Conservation (phyloP, 2,888 invertebrate genomes). For the Calephelis perditalis region DNA sequence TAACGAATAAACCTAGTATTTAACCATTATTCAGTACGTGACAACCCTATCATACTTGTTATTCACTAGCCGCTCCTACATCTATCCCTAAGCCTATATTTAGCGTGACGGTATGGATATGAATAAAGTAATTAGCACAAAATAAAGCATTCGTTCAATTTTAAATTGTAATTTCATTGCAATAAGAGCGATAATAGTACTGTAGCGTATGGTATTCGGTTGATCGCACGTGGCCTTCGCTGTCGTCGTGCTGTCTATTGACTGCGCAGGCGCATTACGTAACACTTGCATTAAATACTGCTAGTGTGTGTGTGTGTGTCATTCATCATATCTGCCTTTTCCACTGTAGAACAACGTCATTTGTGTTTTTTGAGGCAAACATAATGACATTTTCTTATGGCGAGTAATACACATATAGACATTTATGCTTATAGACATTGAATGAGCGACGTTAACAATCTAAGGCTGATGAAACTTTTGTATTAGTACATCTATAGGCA, state of each 20-base stretch:
- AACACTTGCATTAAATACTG: conserved; percentile 16
- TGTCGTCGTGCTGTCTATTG: conserved; percentile 32
- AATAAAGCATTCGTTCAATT: neutral
- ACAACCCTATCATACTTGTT: too few species aligned
- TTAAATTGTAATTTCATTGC: neutral
- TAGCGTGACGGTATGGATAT: neutral
- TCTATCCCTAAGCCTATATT: too few species aligned
- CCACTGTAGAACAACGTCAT: conserved; percentile 6
- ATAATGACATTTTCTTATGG: too few species aligned
- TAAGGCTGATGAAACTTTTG: too few species aligned
- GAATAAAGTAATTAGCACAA: conserved; percentile 11
- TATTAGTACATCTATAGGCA: too few species aligned
- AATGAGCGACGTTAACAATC: too few species aligned
- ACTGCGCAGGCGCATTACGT: conserved; percentile 24
- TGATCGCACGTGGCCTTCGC: conserved; percentile 25
- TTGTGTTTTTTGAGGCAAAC: too few species aligned
- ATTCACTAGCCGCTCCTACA: too few species aligned
- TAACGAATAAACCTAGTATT: too few species aligned
- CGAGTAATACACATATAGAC: too few species aligned
- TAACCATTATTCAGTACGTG: too few species aligned
- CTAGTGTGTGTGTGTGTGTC: conserved; percentile 9
- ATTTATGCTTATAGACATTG: too few species aligned
- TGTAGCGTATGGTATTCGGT: neutral
- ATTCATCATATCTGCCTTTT: conserved; percentile 1
- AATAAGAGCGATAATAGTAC: neutral